Conservation (phyloP, 2,888 invertebrate species). For the Adelognathus sp. region DNA sequence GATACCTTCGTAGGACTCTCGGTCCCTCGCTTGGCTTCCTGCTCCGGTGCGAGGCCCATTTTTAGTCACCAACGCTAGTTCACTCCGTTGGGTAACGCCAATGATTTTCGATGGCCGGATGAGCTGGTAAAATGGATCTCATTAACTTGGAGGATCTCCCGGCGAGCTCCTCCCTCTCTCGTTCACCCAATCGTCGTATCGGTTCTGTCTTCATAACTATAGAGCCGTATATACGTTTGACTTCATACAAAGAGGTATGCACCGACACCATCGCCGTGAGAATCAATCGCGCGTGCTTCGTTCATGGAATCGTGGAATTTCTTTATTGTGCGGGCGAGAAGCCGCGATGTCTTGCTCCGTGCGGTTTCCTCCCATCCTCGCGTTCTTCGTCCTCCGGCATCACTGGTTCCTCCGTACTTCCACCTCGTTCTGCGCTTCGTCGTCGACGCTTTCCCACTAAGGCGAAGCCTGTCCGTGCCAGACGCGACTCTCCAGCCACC, state of each 20-base stretch:
- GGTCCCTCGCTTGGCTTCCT: neutral
- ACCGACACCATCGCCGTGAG: slow-evolving; percentile 17
- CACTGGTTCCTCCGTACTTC: slow-evolving; percentile 12
- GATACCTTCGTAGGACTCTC: neutral
- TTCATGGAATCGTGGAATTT: slow-evolving; percentile 63
- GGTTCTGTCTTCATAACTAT: neutral
- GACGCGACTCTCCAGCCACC: slow-evolving; percentile 70
- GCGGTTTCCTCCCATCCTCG: slow-evolving; percentile 35
- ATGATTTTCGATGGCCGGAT: slow-evolving; percentile 59
- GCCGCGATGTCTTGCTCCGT: slow-evolving; percentile 4
- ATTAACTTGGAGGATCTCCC: slow-evolving; percentile 70
- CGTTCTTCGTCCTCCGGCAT: slow-evolving; percentile 1
- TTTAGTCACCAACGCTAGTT: neutral
- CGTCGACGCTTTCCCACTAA: slow-evolving; percentile 43
- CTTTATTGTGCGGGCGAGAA: slow-evolving; percentile 63
- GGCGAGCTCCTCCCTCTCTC: slow-evolving; percentile 60
- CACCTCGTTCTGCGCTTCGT: slow-evolving; percentile 29
- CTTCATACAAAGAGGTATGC: neutral
- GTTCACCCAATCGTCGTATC: slow-evolving; percentile 31
- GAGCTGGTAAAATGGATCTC: slow-evolving; percentile 65
- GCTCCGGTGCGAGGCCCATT: neutral
- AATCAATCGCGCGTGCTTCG: slow-evolving; percentile 39
- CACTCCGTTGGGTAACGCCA: slow-evolving; percentile 5
- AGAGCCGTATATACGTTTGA: neutral
- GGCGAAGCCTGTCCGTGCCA: slow-evolving; percentile 74